Conservation (phyloP, 2,797 vertebrate genomes). For the Apogon talboti region DNA sequence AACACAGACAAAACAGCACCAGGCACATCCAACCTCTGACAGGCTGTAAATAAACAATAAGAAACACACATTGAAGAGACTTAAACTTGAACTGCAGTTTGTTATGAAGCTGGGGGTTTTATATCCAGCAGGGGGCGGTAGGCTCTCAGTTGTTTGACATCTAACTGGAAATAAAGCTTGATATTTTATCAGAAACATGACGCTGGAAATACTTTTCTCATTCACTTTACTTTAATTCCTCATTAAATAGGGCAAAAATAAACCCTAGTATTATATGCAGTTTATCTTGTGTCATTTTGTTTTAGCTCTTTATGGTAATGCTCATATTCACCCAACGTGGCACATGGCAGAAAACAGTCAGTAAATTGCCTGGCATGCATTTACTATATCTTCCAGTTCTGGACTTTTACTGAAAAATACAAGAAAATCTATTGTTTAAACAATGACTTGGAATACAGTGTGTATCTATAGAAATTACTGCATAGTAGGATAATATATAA, state of each 20-base stretch:
- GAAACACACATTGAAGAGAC: slow-evolving; percentile 9
- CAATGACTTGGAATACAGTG: too few species aligned
- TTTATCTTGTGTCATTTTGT: neutral
- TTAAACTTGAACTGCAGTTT: neutral
- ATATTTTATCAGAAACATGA: neutral
- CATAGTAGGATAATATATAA: too few species aligned
- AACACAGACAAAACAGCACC: slow-evolving; percentile 70
- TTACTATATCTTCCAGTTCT: too few species aligned
- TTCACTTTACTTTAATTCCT: too few species aligned
- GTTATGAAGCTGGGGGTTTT: neutral
- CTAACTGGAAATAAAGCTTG: neutral
- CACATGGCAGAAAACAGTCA: neutral
- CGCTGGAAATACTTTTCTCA: neutral
- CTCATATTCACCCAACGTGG: too few species aligned
- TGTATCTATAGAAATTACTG: too few species aligned
- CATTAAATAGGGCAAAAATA: too few species aligned
- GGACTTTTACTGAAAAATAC: too few species aligned
- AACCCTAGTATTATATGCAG: too few species aligned
- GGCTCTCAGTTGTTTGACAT: slow-evolving; percentile 14
- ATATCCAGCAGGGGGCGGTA: slow-evolving; percentile 58
- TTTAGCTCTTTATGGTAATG: neutral
- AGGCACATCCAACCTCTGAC: slow-evolving; percentile 57
- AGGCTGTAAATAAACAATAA: slow-evolving; percentile 63
- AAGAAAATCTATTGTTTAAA: too few species aligned
- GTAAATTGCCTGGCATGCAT: neutral